A percentile compares a stretch with the other conserved stretches of the same genome.
Evolutionary conservation across 2,888 invertebrate genomes (phyloP).

Genomic region (Platycheirus albimanus): DNA sequence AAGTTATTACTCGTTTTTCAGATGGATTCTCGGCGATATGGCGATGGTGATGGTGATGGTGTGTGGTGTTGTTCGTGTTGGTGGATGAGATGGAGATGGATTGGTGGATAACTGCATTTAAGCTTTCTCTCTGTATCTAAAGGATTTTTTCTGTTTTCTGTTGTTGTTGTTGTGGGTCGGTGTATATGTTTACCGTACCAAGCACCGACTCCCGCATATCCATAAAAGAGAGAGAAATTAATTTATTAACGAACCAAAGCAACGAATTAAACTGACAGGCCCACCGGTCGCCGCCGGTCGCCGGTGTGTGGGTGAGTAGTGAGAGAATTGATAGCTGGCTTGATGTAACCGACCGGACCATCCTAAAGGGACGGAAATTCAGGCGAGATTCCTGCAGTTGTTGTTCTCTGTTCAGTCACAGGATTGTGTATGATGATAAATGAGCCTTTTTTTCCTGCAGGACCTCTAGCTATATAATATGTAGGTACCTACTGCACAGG

Average conservation of each 20-base stretch:
- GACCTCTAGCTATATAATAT: no score
- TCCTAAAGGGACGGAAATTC: neutral
- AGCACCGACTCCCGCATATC: conserved; percentile 37
- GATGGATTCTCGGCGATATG: conserved; percentile 44
- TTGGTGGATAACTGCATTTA: conserved; percentile 68
- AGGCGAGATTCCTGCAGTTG: conserved; percentile 54
- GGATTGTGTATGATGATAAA: conserved; percentile 64
- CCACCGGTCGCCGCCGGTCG: no score
- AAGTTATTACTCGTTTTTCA: conserved; percentile 67
- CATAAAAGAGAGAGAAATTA: conserved; percentile 64
- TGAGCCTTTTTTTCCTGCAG: conserved; percentile 43
- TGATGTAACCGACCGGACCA: no score
- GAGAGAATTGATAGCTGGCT: neutral
- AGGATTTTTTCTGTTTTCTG: conserved; percentile 5
- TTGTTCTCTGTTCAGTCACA: conserved; percentile 32
- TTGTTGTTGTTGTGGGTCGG: neutral
- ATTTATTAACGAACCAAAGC: conserved; percentile 71
- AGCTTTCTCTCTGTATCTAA: conserved; percentile 30
- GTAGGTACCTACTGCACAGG: conserved; percentile 7
- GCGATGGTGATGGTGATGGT: neutral
- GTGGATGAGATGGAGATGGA: conserved; percentile 46
- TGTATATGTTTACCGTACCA: conserved; percentile 54
- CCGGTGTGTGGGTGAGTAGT: conserved; percentile 16
- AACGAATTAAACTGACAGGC: conserved; percentile 70
- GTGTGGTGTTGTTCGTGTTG: neutral